Evolutionary conservation across 2,888 invertebrate genomes (phyloP).

Genomic region (Penaeus monodon): DNA sequence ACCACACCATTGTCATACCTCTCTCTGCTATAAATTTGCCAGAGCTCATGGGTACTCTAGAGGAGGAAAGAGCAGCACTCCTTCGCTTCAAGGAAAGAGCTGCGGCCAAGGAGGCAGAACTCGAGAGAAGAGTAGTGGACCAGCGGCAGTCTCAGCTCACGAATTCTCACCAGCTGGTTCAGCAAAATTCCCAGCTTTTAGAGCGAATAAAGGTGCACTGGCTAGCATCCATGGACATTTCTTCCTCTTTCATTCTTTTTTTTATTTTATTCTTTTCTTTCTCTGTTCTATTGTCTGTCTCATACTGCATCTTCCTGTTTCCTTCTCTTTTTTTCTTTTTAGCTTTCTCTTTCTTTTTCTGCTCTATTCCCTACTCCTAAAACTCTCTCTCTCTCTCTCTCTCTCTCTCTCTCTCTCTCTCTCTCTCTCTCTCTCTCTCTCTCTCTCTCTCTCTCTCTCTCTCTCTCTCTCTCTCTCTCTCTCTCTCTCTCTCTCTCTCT

Average conservation of each 20-base stretch:
- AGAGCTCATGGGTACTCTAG: constrained; percentile 41
- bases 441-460: constrained; percentile 8
- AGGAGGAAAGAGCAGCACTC: constrained; percentile 32
- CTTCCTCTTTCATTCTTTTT: no score
- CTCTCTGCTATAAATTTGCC: background rate
- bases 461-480: constrained; percentile 11
- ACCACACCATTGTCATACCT: no score
- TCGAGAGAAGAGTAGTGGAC: constrained; percentile 33
- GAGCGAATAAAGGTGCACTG: constrained; percentile 36
- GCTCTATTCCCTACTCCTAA: no score
- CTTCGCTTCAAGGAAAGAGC: constrained; percentile 19
- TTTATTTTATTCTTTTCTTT: no score
- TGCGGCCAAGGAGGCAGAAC: constrained; percentile 21
- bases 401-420: background rate
- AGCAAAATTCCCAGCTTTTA: constrained; percentile 41
- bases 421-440: background rate
- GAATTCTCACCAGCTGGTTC: constrained; percentile 33
- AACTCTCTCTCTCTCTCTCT: background rate
- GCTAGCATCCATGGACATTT: background rate
- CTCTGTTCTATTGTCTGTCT: no score
- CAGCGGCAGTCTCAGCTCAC: constrained; percentile 44
- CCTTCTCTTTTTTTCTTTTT: background rate
- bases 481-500: constrained; percentile 11
- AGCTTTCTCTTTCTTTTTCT: no score
- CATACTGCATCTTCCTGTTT: background rate